phyloP scores from a whole-genome alignment of 2,113 vertebrate genomes.

The Callipepla squamata region DNA sequence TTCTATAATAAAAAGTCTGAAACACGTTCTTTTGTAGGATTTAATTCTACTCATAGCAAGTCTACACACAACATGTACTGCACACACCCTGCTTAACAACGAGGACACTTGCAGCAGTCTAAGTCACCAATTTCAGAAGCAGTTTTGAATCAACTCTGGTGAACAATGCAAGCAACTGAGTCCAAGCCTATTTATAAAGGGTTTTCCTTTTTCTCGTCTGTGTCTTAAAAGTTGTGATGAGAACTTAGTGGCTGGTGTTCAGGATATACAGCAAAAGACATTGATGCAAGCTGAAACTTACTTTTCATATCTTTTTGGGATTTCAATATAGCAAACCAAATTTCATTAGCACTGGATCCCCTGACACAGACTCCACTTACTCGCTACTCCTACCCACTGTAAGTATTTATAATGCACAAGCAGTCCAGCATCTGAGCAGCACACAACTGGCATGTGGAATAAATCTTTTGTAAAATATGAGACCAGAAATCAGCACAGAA shows the following conservation, averaged over 20 bases:
- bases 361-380: background rate
- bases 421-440: background rate
- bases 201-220: background rate
- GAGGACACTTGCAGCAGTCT: background rate
- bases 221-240: background rate
- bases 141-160: background rate
- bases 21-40: background rate
- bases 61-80: background rate
- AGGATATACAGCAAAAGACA: background rate
- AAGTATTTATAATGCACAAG: background rate
- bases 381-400: background rate
- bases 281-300: background rate
- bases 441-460: background rate
- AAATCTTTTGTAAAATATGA: background rate
- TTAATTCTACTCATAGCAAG: background rate
- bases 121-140: background rate
- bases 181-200: background rate
- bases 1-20: constrained; percentile 16
- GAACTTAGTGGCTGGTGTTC: background rate
- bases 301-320: background rate
- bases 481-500: background rate
- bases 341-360: background rate
- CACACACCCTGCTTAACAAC: background rate
- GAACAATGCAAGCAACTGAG: background rate
- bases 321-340: background rate